phyloP scores from a whole-genome alignment of 2,888 invertebrate species.

The Pelosia muscerda region DNA sequence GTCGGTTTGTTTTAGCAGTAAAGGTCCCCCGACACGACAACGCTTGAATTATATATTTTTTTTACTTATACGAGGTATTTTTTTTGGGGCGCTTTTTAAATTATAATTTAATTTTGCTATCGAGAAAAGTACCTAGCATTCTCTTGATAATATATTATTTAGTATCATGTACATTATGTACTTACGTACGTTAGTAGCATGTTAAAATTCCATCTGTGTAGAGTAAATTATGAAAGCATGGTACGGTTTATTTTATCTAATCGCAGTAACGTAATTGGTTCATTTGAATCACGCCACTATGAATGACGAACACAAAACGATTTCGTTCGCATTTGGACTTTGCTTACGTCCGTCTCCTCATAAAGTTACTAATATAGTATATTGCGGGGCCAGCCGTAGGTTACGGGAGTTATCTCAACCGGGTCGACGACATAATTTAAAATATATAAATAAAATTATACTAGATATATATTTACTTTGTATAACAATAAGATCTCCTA shows the following conservation, averaged over 20 bases:
- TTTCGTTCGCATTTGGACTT: slow-evolving; percentile 69
- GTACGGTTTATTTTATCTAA: slow-evolving; percentile 76
- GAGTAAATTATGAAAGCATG: slow-evolving; percentile 51
- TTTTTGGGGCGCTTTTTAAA: no score
- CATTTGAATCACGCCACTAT: slow-evolving; percentile 78
- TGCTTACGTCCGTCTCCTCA: slow-evolving; percentile 50
- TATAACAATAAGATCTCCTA: not conserved
- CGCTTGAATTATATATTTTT: no score
- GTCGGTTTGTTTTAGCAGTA: no score
- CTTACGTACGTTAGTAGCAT: slow-evolving; percentile 8
- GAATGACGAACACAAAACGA: slow-evolving; percentile 69
- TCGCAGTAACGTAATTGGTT: slow-evolving; percentile 74
- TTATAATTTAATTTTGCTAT: no score
- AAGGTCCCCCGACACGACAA: no score
- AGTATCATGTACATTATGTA: slow-evolving; percentile 1
- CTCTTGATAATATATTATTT: no score
- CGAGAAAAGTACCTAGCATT: no score
- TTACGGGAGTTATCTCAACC: slow-evolving; percentile 51
- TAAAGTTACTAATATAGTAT: slow-evolving; percentile 30
- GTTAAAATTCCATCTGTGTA: slow-evolving; percentile 25
- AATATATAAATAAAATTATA: not conserved
- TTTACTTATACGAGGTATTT: no score
- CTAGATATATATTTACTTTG: not conserved
- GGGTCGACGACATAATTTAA: slow-evolving; percentile 47
- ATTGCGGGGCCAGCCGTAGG: slow-evolving; percentile 40